These are phyloP conservation scores for Ctenochaetus hawaiiensis DNA, from an alignment of 2,797 vertebrate genomes.

Conservation along the genomic window DNA sequence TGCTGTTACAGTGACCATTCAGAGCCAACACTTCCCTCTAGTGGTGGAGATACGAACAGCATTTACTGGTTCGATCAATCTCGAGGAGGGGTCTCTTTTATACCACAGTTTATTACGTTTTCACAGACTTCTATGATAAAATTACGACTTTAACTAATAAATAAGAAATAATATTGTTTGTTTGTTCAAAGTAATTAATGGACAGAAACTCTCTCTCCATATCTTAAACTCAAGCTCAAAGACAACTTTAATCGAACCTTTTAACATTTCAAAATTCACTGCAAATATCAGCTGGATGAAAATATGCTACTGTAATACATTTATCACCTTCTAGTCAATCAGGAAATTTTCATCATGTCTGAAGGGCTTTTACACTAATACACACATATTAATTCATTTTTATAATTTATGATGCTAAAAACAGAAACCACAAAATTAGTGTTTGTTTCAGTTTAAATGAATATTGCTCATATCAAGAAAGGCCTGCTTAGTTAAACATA, in stretches of 20 bases:
- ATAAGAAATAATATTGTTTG: not conserved
- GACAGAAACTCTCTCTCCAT: not conserved
- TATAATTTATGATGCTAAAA: not conserved
- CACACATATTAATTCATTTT: not conserved
- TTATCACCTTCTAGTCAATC: not conserved
- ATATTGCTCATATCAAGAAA: not conserved
- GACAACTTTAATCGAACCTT: not conserved
- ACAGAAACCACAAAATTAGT: not conserved
- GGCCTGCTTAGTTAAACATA: not conserved
- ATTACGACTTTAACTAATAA: not conserved
- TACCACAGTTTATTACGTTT: not conserved
- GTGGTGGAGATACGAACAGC: conserved; percentile 64
- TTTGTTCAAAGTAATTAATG: not conserved
- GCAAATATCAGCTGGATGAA: not conserved
- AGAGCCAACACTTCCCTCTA: conserved; percentile 84
- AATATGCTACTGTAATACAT: not conserved
- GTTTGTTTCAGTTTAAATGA: not conserved
- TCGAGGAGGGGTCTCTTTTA: not conserved
- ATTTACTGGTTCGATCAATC: not conserved
- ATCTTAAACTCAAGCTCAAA: not conserved
- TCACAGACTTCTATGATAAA: not conserved
- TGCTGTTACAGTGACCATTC: conserved; percentile 32
- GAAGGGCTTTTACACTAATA: not conserved
- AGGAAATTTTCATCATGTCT: not conserved
- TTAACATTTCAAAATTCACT: not conserved